Evolutionary conservation across 2,797 vertebrate genomes (phyloP).

Genomic region (Spheniscus humboldti): DNA sequence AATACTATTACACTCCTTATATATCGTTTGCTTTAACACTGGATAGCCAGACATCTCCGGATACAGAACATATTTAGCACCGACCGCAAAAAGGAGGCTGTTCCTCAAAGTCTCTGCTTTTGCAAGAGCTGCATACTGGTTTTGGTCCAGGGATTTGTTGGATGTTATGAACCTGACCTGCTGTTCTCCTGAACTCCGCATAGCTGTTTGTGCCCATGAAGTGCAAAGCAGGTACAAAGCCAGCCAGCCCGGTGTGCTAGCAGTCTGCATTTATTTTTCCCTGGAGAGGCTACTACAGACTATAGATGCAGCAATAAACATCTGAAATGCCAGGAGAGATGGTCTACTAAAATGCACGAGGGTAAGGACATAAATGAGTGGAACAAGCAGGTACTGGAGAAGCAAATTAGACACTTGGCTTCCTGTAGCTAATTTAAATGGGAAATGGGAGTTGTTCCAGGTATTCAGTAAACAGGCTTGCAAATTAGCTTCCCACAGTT

Average conservation of each 20-base stretch:
- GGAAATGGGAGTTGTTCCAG: slow-evolving; percentile 68
- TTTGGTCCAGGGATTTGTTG: background rate
- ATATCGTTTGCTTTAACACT: background rate
- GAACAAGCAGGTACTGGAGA: slow-evolving; percentile 46
- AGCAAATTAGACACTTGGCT: slow-evolving; percentile 60
- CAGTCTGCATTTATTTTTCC: background rate
- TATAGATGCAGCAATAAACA: slow-evolving; percentile 36
- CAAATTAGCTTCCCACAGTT: slow-evolving; percentile 68
- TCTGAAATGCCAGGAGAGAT: background rate
- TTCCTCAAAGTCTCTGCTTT: background rate
- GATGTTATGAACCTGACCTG: background rate
- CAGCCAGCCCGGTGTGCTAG: background rate
- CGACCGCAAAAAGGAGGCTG: background rate
- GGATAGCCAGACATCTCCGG: background rate
- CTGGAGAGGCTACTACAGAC: background rate
- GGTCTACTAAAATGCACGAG: background rate
- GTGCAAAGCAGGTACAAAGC: background rate
- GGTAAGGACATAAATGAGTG: background rate
- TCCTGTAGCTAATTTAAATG: slow-evolving; percentile 65
- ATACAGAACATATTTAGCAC: background rate
- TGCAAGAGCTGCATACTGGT: background rate
- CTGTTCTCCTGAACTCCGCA: background rate
- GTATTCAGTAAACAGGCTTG: slow-evolving; percentile 65
- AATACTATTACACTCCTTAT: background rate
- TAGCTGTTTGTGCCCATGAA: background rate